These are phyloP conservation scores for Cheilosia pagana DNA, from an alignment of 2,888 invertebrate genomes.

Conservation along the genomic window DNA sequence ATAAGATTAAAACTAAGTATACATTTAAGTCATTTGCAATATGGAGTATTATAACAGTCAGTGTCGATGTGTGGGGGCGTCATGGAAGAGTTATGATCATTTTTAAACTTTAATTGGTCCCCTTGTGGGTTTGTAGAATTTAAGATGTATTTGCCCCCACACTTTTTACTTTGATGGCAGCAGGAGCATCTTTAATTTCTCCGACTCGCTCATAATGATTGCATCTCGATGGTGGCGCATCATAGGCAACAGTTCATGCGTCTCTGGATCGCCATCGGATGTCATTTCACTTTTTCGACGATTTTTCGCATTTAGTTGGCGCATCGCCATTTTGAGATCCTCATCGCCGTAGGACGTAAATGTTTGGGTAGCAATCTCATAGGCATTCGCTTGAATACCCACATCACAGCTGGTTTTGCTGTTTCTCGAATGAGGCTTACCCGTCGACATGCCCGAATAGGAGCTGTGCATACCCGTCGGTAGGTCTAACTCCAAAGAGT, in stretches of 20 bases:
- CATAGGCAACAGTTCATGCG: slow-evolving; percentile 79
- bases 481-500: slow-evolving; percentile 84
- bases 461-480: slow-evolving; percentile 83
- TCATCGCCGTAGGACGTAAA: slow-evolving; percentile 79
- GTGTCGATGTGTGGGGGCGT: slow-evolving; percentile 2
- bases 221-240: slow-evolving; percentile 78
- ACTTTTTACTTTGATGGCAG: slow-evolving; percentile 81
- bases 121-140: no score
- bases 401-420: slow-evolving; percentile 86
- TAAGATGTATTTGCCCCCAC: background rate
- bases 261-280: slow-evolving; percentile 79
- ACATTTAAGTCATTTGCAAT: slow-evolving; percentile 54
- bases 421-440: slow-evolving; percentile 84
- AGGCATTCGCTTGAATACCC: slow-evolving; percentile 86
- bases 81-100: background rate
- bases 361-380: slow-evolving; percentile 84
- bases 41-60: slow-evolving; percentile 56
- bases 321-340: slow-evolving; percentile 79
- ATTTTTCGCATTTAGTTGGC: slow-evolving; percentile 80
- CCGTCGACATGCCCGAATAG: slow-evolving; percentile 84
- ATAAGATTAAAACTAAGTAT: slow-evolving; percentile 67
- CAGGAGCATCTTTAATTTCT: slow-evolving; percentile 83
- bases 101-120: no score
- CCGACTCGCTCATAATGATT: slow-evolving; percentile 82
- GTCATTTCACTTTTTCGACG: slow-evolving; percentile 77